These are phyloP conservation scores for Pseudorectes ferrugineus DNA, from an alignment of 2,113 vertebrate species.

Conservation along the genomic window DNA sequence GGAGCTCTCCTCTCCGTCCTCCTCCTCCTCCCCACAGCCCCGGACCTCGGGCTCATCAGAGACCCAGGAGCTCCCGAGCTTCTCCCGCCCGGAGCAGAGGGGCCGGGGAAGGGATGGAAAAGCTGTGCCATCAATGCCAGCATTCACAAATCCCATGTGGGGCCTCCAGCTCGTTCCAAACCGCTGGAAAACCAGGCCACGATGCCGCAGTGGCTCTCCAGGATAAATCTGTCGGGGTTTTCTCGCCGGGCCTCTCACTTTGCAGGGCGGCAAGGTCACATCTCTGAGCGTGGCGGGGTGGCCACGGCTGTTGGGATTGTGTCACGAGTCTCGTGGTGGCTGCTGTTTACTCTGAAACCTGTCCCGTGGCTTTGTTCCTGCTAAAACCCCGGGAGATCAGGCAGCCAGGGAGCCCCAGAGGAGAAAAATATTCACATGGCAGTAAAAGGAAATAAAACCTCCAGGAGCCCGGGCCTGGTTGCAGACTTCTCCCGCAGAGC, in stretches of 20 bases:
- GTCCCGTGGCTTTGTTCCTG: background rate
- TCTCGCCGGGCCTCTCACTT: background rate
- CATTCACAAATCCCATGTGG: background rate
- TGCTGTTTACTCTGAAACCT: conserved; percentile 34
- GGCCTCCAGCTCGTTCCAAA: background rate
- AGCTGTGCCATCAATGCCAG: background rate
- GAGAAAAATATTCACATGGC: background rate
- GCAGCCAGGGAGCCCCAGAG: background rate
- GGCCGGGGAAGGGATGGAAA: background rate
- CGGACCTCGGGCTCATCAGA: background rate
- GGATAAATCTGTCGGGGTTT: background rate
- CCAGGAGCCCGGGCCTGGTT: background rate
- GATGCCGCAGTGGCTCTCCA: background rate
- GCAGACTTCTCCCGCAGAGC: background rate
- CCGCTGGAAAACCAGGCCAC: fast-evolving
- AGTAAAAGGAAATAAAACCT: background rate
- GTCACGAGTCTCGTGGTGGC: background rate
- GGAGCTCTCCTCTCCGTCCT: background rate
- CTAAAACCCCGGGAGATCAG: background rate
- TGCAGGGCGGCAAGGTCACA: background rate
- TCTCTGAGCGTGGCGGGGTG: background rate
- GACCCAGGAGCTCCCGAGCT: background rate
- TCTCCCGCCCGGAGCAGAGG: background rate
- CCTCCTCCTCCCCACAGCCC: background rate
- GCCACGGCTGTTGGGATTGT: background rate